Evolutionary conservation across 2,797 vertebrate species (phyloP).

Genomic region (Coilia nasus): DNA sequence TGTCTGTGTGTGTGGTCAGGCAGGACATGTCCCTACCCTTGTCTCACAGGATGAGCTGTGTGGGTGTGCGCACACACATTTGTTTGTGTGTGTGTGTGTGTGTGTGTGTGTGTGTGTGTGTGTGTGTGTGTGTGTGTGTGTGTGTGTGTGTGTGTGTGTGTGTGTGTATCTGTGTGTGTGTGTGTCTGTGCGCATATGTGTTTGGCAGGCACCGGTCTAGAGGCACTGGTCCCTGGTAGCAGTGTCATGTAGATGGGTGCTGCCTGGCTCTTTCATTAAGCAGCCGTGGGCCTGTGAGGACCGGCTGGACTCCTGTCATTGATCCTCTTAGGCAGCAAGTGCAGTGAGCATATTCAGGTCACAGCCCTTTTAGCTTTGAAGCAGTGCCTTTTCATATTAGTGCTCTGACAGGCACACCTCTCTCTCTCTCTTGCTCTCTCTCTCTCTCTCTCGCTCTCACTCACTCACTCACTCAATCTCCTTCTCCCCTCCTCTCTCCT

Average conservation of each 20-base stretch:
- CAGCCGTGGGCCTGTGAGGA: slow-evolving; percentile 62
- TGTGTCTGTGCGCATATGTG: background rate
- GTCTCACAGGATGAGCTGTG: too few relatives aligned
- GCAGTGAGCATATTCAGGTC: slow-evolving; percentile 71
- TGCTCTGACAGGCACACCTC: slow-evolving; percentile 70
- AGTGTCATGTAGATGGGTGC: slow-evolving; percentile 70
- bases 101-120: slow-evolving; percentile 12
- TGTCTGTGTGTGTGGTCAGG: slow-evolving; percentile 9
- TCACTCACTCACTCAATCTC: too few relatives aligned
- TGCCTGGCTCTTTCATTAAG: slow-evolving; percentile 75
- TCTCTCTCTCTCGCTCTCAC: slow-evolving; percentile 34
- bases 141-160: slow-evolving; percentile 12
- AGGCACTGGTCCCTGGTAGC: slow-evolving; percentile 23
- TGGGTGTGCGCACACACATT: background rate
- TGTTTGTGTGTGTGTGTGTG: background rate
- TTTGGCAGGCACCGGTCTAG: slow-evolving; percentile 11
- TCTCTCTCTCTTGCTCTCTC: slow-evolving; percentile 64
- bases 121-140: slow-evolving; percentile 19
- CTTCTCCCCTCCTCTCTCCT: slow-evolving; percentile 51
- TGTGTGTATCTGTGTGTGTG: slow-evolving; percentile 12
- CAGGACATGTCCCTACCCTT: background rate
- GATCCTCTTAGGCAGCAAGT: slow-evolving; percentile 72
- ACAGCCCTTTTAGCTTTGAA: slow-evolving; percentile 74
- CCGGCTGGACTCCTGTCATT: slow-evolving; percentile 75
- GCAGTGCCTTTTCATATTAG: slow-evolving; percentile 66